phyloP scores from a whole-genome alignment of 2,113 vertebrate genomes.

The Noctilio leporinus region DNA sequence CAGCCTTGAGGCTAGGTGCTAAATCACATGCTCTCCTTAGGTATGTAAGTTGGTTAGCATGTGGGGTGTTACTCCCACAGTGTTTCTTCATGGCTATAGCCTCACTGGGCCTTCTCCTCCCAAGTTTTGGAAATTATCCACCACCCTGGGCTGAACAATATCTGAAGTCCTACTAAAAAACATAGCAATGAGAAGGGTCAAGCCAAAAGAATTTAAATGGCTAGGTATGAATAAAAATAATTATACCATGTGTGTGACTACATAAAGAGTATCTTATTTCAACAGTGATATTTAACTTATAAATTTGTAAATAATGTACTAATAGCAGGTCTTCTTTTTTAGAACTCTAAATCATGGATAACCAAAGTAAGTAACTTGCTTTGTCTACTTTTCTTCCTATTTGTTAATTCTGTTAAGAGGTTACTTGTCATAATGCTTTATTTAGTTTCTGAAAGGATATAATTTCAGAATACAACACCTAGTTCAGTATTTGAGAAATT shows the following conservation, averaged over 20 bases:
- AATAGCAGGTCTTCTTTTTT: constrained; percentile 26
- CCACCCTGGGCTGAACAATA: background rate
- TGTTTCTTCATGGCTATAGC: background rate
- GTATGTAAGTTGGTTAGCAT: background rate
- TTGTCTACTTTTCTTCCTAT: background rate
- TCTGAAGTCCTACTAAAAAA: background rate
- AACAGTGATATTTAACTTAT: background rate
- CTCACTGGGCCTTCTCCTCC: background rate
- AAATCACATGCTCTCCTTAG: background rate
- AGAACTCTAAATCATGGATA: constrained; percentile 43
- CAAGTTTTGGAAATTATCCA: background rate
- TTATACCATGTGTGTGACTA: background rate
- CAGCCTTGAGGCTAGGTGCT: background rate
- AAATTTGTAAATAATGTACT: background rate
- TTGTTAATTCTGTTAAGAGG: background rate
- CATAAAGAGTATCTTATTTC: background rate
- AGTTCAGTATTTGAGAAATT: background rate
- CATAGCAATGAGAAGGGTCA: background rate
- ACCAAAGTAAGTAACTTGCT: constrained; percentile 32
- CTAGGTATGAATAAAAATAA: background rate
- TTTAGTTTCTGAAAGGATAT: background rate
- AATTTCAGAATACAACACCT: background rate
- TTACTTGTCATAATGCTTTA: background rate
- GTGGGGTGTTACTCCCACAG: background rate
- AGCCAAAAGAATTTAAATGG: background rate